Conservation (phyloP, 2,797 vertebrate genomes). For the Sternotherus odoratus region DNA sequence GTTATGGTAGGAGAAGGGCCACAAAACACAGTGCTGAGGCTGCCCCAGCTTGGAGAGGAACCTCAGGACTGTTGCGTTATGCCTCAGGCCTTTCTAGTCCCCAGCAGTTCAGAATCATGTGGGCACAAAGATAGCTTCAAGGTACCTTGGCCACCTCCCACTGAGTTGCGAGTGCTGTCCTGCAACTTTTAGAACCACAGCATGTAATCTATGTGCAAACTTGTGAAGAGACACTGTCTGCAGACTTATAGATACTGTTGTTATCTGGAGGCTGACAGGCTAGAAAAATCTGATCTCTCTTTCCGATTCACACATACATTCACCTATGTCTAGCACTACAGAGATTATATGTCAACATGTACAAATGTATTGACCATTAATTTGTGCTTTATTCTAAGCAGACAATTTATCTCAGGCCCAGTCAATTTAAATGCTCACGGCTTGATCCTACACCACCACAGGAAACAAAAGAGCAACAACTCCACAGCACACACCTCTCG, state of each 20-base stretch:
- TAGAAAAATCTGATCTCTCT: not conserved
- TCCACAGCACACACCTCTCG: not conserved
- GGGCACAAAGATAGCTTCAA: not conserved
- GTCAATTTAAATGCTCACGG: not conserved
- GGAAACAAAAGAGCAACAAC: not conserved
- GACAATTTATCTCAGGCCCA: not conserved
- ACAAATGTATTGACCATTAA: not conserved
- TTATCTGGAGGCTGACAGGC: not conserved
- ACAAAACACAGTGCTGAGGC: too few species aligned
- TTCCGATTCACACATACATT: not conserved
- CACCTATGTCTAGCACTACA: not conserved
- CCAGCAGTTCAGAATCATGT: not conserved
- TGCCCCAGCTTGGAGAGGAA: not conserved
- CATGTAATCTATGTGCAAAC: not conserved
- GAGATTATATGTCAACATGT: not conserved
- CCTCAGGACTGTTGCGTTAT: not conserved
- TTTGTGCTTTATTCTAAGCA: not conserved
- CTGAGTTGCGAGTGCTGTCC: not conserved
- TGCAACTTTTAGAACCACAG: not conserved
- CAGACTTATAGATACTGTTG: not conserved
- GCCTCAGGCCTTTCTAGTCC: not conserved
- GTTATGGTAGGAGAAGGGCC: too few species aligned
- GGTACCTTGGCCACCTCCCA: not conserved
- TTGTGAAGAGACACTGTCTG: not conserved
- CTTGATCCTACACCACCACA: not conserved